Evolutionary conservation across 2,797 vertebrate genomes (phyloP).

Genomic region (Garrulus glandarius): DNA sequence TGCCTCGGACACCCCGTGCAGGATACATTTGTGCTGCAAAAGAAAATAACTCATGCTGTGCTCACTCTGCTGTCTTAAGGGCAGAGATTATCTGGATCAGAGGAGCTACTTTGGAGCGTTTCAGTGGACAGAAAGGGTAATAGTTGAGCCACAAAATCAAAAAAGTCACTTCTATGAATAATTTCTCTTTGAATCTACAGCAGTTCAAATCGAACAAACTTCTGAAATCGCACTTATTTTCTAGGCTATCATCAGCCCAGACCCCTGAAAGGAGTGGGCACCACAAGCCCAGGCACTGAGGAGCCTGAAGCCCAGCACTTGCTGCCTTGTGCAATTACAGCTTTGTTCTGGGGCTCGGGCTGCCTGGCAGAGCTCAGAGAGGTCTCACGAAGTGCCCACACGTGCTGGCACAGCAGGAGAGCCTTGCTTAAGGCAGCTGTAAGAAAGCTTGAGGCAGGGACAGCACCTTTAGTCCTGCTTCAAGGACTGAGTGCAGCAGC

Average conservation of each 20-base stretch:
- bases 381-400: background rate
- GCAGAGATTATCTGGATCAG: background rate
- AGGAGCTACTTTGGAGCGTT: background rate
- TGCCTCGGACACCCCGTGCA: background rate
- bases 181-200: background rate
- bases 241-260: background rate
- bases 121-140: background rate
- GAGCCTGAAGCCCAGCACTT: background rate
- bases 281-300: background rate
- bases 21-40: background rate
- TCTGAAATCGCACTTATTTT: background rate
- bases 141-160: background rate
- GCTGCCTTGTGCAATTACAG: background rate
- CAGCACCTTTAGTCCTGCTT: fast-evolving
- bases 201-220: background rate
- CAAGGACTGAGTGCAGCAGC: background rate
- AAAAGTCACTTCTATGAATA: background rate
- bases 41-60: background rate
- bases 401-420: background rate
- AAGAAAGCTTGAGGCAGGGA: fast-evolving
- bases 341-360: background rate
- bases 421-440: background rate
- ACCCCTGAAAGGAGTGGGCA: background rate
- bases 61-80: background rate
- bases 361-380: fast-evolving